Evolutionary conservation across 2,888 invertebrate genomes (phyloP), one percentile per base, ranked within the genome.

Genomic region (Pherbina coryleti): DNA sequence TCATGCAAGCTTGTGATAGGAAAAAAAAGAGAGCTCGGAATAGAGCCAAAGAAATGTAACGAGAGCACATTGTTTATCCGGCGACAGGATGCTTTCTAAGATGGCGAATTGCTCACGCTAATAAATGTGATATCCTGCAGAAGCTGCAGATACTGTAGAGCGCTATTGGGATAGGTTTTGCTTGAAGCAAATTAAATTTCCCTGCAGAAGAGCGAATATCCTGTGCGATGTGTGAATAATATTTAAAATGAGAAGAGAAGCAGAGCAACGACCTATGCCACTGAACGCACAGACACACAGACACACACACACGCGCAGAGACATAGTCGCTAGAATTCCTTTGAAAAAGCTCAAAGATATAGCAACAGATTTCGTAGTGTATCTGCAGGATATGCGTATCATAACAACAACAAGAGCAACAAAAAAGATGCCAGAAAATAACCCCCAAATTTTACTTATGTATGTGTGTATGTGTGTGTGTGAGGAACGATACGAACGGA

Each of bases 211-310:
- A 31, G 53, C 34, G 55, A 60, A 57, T 49, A 55, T 37, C 34
- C 57, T 60, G 34, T 22, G 28, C 34, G 53, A 8, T 19, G 34
- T n/a, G n/a, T 14, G 25, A 34, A 25, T 44, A 25, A 51, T 22
- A 17, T 9, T 9, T 14, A 9, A 25, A 71, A 1, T 34, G 53
- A 17, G 7, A 57, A 51, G 57, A 72, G 72, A 72, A 72, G 72
- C 57, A 44, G 73, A 73, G 28, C 72, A 71, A 66, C 72, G 76
- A 76, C 76, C 71, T 71, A 76, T 64, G 76, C 64, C 76, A 71
- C 71, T 64, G 44, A 17, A 49, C 11, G 67, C 53, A n/a, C 19
- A n/a, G 22, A 55, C 60, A 19, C 5, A 73, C 73, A 73, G 5
- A 62, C 73, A 25, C 62, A 60, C 55, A 72, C n/a, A 69, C 25